Percentiles rank a stretch among this genome's conserved stretches.
phyloP scores from a whole-genome alignment of 1,140 invertebrate genomes.

The Apis florea region DNA sequence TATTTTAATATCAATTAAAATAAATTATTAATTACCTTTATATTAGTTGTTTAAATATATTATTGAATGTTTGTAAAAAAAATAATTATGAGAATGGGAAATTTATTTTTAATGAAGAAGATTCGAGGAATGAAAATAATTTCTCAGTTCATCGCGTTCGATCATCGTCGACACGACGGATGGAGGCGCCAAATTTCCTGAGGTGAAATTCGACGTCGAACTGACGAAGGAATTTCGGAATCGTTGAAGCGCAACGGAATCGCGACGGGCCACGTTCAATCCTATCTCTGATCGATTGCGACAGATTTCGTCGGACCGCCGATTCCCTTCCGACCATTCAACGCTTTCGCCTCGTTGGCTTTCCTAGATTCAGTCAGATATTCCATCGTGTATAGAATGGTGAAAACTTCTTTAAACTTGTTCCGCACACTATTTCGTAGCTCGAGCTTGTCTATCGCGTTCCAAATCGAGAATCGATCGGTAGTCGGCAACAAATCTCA shows the following conservation, averaged over 20 bases:
- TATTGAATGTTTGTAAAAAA: neutral
- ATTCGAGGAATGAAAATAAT: conserved; percentile 41
- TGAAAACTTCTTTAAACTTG: neutral
- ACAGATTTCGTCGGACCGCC: conserved; percentile 52
- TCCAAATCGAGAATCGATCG: conserved; percentile 8
- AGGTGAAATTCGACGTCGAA: conserved; percentile 10
- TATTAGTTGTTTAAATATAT: neutral
- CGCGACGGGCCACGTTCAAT: conserved; percentile 45
- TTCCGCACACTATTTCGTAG: neutral
- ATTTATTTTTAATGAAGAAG: neutral
- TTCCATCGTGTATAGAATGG: neutral
- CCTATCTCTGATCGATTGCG: conserved; percentile 59
- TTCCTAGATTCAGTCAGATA: conserved; percentile 39
- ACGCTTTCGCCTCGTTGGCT: conserved; percentile 46
- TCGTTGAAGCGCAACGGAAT: conserved; percentile 48
- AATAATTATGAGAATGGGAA: neutral
- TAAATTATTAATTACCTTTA: neutral
- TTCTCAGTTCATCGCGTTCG: conserved; percentile 49
- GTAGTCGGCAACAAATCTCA: neutral
- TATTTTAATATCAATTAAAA: neutral
- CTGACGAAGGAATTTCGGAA: conserved; percentile 20
- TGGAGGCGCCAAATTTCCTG: conserved; percentile 44
- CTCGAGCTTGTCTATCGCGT: neutral
- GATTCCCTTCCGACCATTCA: conserved; percentile 27
- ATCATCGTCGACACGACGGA: conserved; percentile 30